Evolutionary conservation across 1,140 invertebrate genomes (phyloP), one percentile per base, ranked within the genome.

Genomic region (Zaprionus inermis): DNA sequence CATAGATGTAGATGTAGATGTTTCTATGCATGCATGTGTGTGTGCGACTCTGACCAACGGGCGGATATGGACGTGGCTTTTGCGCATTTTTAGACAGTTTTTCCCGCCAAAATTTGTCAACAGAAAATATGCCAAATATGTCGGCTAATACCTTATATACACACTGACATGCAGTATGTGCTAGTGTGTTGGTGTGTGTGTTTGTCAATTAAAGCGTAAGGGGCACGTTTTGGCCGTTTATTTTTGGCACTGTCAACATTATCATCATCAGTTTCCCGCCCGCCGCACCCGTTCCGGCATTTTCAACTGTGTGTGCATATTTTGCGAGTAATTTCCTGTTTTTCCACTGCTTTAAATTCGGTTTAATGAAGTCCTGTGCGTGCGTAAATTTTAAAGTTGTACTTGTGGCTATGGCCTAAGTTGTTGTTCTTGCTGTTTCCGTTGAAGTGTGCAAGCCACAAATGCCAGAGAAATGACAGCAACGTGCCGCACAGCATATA

Each of bases 181-280:
- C 5, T 7, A n/a, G n/a, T 38, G 12, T 38, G 36, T 38, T 0
- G 0, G 41, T 49, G 18, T 49, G 20, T 49, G 44, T 22, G 44
- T 22, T 11, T 49, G 20, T 49, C 72, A 79, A 86, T 85, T 85
- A 81, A 72, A 83, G 83, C 72, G 73, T 69, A 46, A 28, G 24
- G 22, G 55, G 67, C 79, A 86, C 83, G 83, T 83, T 88, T 61
- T 30, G 30, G 58, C 67, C 76, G 66, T 86, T 85, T 82, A 79
- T 61, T 65, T 76, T 85, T 59, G 46, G 49, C 57, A 41, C 55
- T 76, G 63, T 51, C 73, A 67, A 60, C 72, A 78, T 22, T 32
- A 61, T 72, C 24, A 72, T 12, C 24, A 28, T 28, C 24, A 28
- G 24, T 28, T 28, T 28, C 24, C 24, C 3, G 24, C 24, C 24